Evolutionary conservation across 1,140 invertebrate species (phyloP).

Genomic region (Paracyclopina nana): DNA sequence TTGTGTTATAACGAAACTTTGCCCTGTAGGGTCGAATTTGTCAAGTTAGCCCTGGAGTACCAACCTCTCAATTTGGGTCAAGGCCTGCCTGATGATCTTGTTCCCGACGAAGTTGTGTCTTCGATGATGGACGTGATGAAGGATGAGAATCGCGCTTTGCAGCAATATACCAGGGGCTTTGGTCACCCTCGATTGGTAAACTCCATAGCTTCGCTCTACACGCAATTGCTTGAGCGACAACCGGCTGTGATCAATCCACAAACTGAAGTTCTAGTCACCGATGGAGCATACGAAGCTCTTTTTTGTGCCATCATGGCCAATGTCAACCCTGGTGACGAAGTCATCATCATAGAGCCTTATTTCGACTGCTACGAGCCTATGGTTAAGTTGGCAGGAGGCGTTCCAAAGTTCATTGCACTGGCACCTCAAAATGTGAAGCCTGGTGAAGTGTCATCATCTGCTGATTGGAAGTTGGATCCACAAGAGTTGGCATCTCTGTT

Average conservation of each 20-base stretch:
- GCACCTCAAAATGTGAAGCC: constrained; percentile 39
- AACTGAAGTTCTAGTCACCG: constrained; percentile 65
- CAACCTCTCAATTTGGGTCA: constrained; percentile 90
- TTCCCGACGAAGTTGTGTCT: constrained; percentile 55
- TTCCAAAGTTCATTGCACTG: constrained; percentile 66
- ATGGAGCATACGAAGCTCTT: constrained; percentile 71
- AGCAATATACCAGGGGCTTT: constrained; percentile 44
- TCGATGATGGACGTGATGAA: constrained; percentile 7
- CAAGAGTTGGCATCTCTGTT: constrained; percentile 63
- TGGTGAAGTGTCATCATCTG: constrained; percentile 32
- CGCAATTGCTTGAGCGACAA: constrained; percentile 45
- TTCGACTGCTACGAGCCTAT: constrained; percentile 96
- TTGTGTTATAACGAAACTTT: constrained; percentile 15
- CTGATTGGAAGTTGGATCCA: constrained; percentile 72
- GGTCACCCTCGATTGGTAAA: constrained; percentile 76
- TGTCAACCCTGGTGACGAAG: constrained; percentile 50
- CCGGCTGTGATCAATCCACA: constrained; percentile 44
- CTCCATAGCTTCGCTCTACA: constrained; percentile 62
- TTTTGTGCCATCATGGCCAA: constrained; percentile 50
- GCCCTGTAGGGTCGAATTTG: constrained; percentile 75
- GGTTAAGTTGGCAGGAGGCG: constrained; percentile 65
- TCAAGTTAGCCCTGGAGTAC: constrained; percentile 57
- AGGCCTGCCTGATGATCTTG: constrained; percentile 86
- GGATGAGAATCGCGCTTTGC: neutral
- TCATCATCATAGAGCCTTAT: constrained; percentile 93